Percentiles rank a stretch among this genome's conserved stretches.
Evolutionary conservation across 2,113 vertebrate species (phyloP).

Genomic region (Aythya baeri): DNA sequence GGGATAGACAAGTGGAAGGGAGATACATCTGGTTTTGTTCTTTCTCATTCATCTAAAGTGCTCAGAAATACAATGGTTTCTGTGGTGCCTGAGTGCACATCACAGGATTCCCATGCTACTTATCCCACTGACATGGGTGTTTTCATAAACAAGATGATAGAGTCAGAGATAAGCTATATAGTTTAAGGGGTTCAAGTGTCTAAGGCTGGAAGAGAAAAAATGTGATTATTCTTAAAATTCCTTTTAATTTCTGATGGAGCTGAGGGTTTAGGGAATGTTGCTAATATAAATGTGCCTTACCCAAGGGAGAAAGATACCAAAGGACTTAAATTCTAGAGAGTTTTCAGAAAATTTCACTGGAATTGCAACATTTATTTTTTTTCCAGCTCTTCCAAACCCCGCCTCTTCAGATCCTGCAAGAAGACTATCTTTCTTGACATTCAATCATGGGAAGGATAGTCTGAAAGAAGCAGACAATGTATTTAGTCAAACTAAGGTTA

Average conservation of each 20-base stretch:
- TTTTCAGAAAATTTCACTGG: not conserved
- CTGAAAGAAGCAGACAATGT: conserved; percentile 35
- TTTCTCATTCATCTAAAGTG: not conserved
- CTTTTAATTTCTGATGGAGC: not conserved
- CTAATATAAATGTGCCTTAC: not conserved
- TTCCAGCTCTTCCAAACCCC: not conserved
- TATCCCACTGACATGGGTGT: not conserved
- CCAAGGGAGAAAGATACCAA: not conserved
- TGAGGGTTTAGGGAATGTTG: not conserved
- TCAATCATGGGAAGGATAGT: conserved; percentile 1
- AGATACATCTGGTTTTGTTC: not conserved
- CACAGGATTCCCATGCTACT: not conserved
- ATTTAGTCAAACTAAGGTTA: conserved; percentile 62
- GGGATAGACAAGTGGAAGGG: not conserved
- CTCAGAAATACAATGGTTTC: not conserved
- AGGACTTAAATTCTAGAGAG: not conserved
- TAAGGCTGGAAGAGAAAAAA: not conserved
- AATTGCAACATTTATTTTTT: not conserved
- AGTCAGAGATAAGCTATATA: not conserved
- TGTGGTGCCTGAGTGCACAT: not conserved
- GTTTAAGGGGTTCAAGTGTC: not conserved
- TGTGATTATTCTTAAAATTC: not conserved
- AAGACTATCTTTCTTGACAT: conserved; percentile 16
- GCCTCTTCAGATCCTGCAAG: not conserved
- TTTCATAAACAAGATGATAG: not conserved